phyloP scores from a whole-genome alignment of 2,113 vertebrate genomes.

The Mellivora capensis region DNA sequence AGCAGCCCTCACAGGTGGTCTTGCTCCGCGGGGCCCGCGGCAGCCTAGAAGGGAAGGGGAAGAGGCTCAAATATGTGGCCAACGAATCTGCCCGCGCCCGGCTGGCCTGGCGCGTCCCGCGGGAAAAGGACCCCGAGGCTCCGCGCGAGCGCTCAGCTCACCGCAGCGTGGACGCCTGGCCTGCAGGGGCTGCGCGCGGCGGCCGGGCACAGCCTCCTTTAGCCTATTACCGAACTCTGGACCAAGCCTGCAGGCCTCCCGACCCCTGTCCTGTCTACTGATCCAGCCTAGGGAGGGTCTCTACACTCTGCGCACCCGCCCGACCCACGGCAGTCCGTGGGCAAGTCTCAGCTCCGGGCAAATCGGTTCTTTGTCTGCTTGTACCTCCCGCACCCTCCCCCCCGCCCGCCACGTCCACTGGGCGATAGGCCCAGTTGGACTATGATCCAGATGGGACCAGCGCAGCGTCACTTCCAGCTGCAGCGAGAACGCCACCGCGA shows the following conservation, averaged over 20 bases:
- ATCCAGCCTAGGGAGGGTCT: neutral
- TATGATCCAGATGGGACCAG: neutral
- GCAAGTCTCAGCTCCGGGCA: neutral
- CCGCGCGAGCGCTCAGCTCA: neutral
- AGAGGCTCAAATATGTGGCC: slow-evolving; percentile 61
- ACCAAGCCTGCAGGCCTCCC: neutral
- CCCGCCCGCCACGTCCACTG: neutral
- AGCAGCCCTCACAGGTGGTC: slow-evolving; percentile 86
- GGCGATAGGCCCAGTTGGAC: neutral
- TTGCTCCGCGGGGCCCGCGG: slow-evolving; percentile 76
- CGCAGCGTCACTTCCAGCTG: neutral
- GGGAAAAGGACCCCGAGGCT: neutral
- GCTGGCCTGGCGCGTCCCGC: neutral
- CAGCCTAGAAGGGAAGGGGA: slow-evolving; percentile 75
- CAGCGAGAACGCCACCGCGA: neutral
- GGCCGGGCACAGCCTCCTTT: neutral
- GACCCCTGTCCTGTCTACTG: neutral
- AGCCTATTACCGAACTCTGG: neutral
- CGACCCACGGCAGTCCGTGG: neutral
- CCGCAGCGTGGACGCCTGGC: neutral
- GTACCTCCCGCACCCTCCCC: neutral
- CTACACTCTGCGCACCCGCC: neutral
- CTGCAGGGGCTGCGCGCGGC: neutral
- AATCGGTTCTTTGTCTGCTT: neutral
- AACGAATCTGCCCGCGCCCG: neutral